phyloP scores from a whole-genome alignment of 1,140 invertebrate genomes.

The Aphis gossypii region DNA sequence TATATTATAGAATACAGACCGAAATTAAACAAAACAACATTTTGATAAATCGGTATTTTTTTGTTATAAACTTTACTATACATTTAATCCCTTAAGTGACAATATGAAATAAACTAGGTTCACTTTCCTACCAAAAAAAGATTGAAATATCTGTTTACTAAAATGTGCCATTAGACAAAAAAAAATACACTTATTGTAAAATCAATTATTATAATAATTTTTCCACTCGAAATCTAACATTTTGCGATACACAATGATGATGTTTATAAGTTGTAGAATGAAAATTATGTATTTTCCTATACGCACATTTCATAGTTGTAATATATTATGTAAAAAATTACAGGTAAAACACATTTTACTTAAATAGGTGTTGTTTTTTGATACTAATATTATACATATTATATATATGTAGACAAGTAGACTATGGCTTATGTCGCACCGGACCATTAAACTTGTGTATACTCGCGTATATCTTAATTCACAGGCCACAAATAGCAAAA shows the following conservation, averaged over 20 bases:
- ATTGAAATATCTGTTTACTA: neutral
- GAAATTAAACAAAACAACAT: neutral
- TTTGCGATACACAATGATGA: neutral
- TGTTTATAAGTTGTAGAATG: too few species aligned
- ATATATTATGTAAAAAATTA: neutral
- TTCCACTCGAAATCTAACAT: neutral
- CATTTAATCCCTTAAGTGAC: too few species aligned
- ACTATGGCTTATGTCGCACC: neutral
- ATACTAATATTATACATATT: neutral
- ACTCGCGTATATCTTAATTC: slow-evolving; percentile 21
- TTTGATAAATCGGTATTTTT: neutral
- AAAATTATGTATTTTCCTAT: neutral
- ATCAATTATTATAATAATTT: neutral
- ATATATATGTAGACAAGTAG: neutral
- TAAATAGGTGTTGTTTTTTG: neutral
- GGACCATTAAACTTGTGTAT: neutral
- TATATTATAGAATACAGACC: neutral
- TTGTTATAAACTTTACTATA: too few species aligned
- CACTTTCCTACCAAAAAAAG: too few species aligned
- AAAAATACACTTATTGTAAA: neutral
- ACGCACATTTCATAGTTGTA: neutral
- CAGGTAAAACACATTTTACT: neutral
- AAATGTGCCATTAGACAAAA: neutral
- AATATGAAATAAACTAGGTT: too few species aligned
- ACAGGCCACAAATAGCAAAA: slow-evolving; percentile 13